Evolutionary conservation across 2,797 vertebrate species (phyloP).

Genomic region (Sebastiscus tertius): DNA sequence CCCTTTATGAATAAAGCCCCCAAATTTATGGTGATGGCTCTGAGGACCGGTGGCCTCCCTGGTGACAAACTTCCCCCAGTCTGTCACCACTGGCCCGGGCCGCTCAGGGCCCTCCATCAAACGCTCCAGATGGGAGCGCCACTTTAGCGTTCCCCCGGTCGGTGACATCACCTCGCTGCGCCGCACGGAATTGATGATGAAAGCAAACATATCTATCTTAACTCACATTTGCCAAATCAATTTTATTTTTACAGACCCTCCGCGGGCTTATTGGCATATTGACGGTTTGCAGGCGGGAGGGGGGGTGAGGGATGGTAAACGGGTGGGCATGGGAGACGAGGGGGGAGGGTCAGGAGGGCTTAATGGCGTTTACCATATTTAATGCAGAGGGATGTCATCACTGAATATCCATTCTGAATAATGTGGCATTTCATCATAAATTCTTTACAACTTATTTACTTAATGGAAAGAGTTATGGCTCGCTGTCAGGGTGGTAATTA

Average conservation of each 20-base stretch:
- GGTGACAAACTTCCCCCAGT: constrained; percentile 93
- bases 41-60: constrained; percentile 93
- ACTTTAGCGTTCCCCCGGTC: constrained; percentile 95
- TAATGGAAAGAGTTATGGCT: constrained; percentile 97
- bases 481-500: constrained; percentile 92
- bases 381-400: constrained; percentile 96
- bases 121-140: constrained; percentile 91
- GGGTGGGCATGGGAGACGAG: constrained; percentile 41
- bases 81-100: constrained; percentile 84
- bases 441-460: constrained; percentile 98
- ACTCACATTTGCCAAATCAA: constrained; percentile 99
- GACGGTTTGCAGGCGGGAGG: constrained; percentile 85
- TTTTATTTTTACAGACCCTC: constrained; percentile 96
- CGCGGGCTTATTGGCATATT: constrained; percentile 97
- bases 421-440: constrained; percentile 98
- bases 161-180: constrained; percentile 97
- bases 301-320: constrained; percentile 45
- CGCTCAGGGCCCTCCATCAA: constrained; percentile 90
- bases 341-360: constrained; percentile 67
- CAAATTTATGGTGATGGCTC: constrained; percentile 97
- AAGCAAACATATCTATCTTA: constrained; percentile 99
- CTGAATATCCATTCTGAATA: constrained; percentile 94
- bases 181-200: constrained; percentile 97
- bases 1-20: constrained; percentile 90
- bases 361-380: constrained; percentile 98